These are phyloP conservation scores for Parambassis ranga DNA, from an alignment of 2,797 vertebrate species.

Conservation along the genomic window DNA sequence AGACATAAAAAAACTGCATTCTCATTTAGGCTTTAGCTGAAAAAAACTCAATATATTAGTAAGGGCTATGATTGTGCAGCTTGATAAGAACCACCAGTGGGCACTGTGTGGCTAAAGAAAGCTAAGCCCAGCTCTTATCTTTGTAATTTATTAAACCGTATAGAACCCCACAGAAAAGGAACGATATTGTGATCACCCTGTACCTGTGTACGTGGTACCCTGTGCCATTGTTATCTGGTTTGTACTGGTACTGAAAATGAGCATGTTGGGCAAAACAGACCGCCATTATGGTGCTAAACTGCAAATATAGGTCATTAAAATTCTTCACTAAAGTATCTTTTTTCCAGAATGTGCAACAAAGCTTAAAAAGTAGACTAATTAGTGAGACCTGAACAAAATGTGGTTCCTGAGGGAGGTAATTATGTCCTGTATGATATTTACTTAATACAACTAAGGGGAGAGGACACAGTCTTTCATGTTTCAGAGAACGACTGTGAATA, in stretches of 20 bases:
- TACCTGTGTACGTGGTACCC: too few species aligned
- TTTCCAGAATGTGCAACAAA: slow-evolving; percentile 60
- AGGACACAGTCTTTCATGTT: slow-evolving; percentile 67
- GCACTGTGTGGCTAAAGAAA: neutral
- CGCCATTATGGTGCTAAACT: slow-evolving; percentile 41
- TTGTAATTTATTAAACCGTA: neutral
- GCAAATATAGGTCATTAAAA: slow-evolving; percentile 65
- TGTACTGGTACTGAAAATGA: neutral
- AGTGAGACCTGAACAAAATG: slow-evolving; percentile 62
- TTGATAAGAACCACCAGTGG: neutral
- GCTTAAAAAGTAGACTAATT: slow-evolving; percentile 68
- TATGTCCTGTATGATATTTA: slow-evolving; percentile 78
- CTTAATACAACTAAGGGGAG: slow-evolving; percentile 65
- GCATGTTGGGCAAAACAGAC: neutral
- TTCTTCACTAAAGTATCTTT: slow-evolving; percentile 39
- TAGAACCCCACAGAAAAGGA: neutral
- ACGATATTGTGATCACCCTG: too few species aligned
- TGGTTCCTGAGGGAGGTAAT: slow-evolving; percentile 73
- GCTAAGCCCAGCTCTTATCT: neutral
- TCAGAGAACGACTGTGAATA: slow-evolving; percentile 28
- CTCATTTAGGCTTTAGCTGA: neutral
- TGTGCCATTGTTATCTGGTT: neutral
- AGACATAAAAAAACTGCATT: slow-evolving; percentile 1
- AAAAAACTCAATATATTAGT: neutral
- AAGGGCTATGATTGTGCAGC: neutral